Evolutionary conservation across 2,113 vertebrate species (phyloP).

Genomic region (Nothocercus nigrocapillus): DNA sequence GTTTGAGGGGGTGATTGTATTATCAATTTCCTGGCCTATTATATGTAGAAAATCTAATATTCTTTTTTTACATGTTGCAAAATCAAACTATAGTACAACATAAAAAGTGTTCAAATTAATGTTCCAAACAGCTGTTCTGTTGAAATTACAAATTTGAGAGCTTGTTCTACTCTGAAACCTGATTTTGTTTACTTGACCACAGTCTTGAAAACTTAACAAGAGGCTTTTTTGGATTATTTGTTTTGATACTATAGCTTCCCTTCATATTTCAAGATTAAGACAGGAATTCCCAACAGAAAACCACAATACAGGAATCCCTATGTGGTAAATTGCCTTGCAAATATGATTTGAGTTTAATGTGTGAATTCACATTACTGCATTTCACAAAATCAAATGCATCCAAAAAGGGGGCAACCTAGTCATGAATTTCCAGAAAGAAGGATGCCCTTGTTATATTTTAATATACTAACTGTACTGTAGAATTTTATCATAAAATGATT

Average conservation of each 20-base stretch:
- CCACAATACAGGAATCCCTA: background rate
- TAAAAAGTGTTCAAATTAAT: background rate
- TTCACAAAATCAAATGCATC: background rate
- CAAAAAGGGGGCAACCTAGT: constrained; percentile 3
- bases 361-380: background rate
- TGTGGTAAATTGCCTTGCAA: background rate
- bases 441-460: background rate
- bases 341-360: background rate
- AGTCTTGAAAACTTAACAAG: background rate
- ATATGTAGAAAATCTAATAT: background rate
- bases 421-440: constrained; percentile 16
- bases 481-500: constrained; percentile 40
- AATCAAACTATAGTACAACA: background rate
- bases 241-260: no score
- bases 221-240: no score
- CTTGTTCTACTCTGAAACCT: background rate
- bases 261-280: background rate
- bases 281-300: background rate
- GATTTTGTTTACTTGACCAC: background rate
- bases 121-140: background rate
- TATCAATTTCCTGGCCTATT: background rate
- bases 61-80: background rate
- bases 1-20: background rate
- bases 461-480: background rate
- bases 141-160: background rate